Percentiles rank a stretch among this genome's conserved stretches.
Evolutionary conservation across 2,113 vertebrate species (phyloP).

Genomic region (Heterocephalus glaber): DNA sequence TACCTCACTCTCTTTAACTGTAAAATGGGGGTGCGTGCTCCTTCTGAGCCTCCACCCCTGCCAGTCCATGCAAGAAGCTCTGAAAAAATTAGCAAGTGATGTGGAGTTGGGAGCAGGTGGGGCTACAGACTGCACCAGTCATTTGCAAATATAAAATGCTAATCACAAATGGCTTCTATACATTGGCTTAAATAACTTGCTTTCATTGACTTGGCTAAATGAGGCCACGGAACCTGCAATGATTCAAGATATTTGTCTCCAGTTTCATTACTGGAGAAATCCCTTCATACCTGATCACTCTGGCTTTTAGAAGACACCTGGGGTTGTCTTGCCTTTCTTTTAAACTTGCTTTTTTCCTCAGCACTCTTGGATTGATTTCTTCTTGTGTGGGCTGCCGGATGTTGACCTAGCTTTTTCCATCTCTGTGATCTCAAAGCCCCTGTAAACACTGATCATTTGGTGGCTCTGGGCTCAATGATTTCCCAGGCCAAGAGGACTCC

Average conservation of each 20-base stretch:
- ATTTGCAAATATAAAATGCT: neutral
- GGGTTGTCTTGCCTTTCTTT: neutral
- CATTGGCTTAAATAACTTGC: constrained; percentile 53
- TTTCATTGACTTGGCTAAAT: neutral
- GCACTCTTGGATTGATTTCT: neutral
- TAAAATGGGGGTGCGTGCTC: neutral
- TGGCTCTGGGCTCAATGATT: neutral
- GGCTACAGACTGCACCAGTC: neutral
- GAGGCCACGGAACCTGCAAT: neutral
- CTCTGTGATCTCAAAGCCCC: neutral
- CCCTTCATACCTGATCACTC: neutral
- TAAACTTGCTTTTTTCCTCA: neutral
- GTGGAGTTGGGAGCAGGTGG: neutral
- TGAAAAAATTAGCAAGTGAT: neutral
- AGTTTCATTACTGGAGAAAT: neutral
- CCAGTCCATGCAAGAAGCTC: neutral
- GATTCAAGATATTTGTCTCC: neutral
- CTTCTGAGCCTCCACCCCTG: neutral
- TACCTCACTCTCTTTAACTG: neutral
- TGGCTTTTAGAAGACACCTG: neutral
- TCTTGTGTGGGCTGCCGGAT: neutral
- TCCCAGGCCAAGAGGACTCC: neutral
- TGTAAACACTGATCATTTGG: neutral
- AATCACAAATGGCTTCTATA: neutral
- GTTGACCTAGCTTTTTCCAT: neutral